Conservation (phyloP, 2,797 vertebrate genomes). For the Delichon dasypus region DNA sequence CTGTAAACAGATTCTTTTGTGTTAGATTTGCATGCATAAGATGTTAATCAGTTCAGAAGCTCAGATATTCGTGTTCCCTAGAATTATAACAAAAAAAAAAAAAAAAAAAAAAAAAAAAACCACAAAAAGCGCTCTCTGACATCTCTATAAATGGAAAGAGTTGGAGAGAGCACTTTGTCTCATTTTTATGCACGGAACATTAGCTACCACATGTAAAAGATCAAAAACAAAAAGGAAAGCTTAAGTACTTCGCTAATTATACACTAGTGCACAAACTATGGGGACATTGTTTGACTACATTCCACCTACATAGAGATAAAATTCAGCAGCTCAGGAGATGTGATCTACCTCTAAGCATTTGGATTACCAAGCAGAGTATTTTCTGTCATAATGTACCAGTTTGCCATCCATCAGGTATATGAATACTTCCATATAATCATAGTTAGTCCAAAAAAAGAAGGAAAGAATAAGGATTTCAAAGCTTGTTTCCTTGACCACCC, state of each 20-base stretch:
- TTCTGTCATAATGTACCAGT: neutral
- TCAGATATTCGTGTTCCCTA: conserved; percentile 27
- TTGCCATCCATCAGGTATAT: neutral
- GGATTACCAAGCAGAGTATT: neutral
- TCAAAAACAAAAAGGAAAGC: conserved; percentile 21
- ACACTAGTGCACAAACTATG: neutral
- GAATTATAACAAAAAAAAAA: conserved; percentile 35
- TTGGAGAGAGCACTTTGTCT: neutral
- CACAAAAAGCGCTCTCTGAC: conserved; percentile 31
- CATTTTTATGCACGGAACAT: conserved; percentile 16
- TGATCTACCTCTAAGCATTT: neutral
- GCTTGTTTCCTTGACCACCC: neutral
- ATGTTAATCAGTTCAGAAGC: conserved; percentile 59
- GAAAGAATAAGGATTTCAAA: neutral
- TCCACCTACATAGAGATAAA: neutral
- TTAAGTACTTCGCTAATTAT: conserved; percentile 21
- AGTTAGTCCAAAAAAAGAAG: neutral
- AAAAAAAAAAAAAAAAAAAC: neutral
- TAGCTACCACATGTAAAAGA: conserved; percentile 7
- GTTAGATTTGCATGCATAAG: conserved; percentile 43
- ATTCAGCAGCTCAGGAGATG: neutral
- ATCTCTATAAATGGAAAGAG: conserved; percentile 51
- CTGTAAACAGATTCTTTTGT: conserved; percentile 68
- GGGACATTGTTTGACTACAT: neutral
- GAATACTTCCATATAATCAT: neutral